phyloP scores from a whole-genome alignment of 2,888 invertebrate genomes.

The Tolmerus cingulatus region DNA sequence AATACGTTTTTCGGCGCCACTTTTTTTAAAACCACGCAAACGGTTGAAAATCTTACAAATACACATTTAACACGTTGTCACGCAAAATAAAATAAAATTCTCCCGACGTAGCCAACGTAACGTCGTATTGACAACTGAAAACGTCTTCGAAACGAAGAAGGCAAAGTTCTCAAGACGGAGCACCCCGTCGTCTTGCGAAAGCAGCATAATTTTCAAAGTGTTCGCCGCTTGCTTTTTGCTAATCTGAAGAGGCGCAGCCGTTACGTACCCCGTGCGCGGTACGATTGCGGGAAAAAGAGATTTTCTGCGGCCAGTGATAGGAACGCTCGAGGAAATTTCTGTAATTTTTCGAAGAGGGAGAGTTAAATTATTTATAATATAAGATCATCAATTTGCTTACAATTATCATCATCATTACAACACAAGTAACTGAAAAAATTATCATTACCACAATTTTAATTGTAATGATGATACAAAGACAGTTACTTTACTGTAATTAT shows the following conservation, averaged over 20 bases:
- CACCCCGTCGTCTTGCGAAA: neutral
- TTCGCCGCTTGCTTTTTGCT: neutral
- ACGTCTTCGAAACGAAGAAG: neutral
- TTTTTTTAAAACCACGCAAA: neutral
- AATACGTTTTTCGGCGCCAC: neutral
- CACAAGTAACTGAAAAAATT: no score
- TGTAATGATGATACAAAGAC: no score
- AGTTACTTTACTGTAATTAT: no score
- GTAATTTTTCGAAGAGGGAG: neutral
- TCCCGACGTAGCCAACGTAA: neutral
- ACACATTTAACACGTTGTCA: neutral
- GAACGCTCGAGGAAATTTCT: neutral
- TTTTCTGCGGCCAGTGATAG: neutral
- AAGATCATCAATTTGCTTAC: no score
- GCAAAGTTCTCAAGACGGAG: neutral
- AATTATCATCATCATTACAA: no score
- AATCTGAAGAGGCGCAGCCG: neutral
- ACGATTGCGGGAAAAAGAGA: neutral
- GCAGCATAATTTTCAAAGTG: neutral
- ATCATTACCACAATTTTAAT: no score
- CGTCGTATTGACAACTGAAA: slow-evolving; percentile 27
- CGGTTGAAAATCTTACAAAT: neutral
- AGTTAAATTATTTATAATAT: neutral
- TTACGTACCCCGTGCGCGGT: neutral
- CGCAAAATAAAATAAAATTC: neutral